Conservation (phyloP, 2,888 invertebrate genomes). For the Clivina fossor region DNA sequence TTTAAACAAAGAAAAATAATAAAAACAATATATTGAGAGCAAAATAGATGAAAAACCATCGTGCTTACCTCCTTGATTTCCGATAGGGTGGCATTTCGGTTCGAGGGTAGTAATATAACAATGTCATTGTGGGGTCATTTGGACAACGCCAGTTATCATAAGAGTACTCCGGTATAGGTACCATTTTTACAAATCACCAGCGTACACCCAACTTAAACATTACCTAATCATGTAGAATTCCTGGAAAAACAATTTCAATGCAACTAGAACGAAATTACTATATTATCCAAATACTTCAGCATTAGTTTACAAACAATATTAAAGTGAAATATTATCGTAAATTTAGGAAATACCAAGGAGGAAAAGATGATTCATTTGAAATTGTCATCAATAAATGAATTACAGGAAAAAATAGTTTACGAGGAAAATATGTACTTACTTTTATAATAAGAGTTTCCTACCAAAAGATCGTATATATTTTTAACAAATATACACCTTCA, state of each 20-base stretch:
- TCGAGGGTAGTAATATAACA: conserved; percentile 70
- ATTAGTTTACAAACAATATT: background rate
- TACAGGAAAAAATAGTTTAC: conserved; percentile 16
- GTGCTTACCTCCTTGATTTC: conserved; percentile 91
- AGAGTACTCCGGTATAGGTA: conserved; percentile 46
- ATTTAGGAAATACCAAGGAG: conserved; percentile 21
- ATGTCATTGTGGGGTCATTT: conserved; percentile 68
- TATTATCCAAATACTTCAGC: conserved; percentile 14
- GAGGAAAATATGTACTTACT: conserved; percentile 13
- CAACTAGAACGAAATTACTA: conserved; percentile 3
- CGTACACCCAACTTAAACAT: conserved; percentile 22
- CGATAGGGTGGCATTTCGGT: conserved; percentile 75
- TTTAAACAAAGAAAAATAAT: no score
- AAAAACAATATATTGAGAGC: no score
- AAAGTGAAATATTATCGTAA: conserved; percentile 9
- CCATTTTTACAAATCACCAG: conserved; percentile 44
- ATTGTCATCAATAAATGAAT: conserved; percentile 26
- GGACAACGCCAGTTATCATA: conserved; percentile 45
- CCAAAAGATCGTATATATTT: conserved; percentile 7
- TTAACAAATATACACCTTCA: conserved; percentile 12
- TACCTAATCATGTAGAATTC: conserved; percentile 25
- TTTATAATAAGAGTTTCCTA: background rate
- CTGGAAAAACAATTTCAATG: conserved; percentile 23
- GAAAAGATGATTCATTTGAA: conserved; percentile 23
- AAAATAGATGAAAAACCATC: no score